Conservation (phyloP, 2,113 vertebrate species). For the Seriola rivoliana region DNA sequence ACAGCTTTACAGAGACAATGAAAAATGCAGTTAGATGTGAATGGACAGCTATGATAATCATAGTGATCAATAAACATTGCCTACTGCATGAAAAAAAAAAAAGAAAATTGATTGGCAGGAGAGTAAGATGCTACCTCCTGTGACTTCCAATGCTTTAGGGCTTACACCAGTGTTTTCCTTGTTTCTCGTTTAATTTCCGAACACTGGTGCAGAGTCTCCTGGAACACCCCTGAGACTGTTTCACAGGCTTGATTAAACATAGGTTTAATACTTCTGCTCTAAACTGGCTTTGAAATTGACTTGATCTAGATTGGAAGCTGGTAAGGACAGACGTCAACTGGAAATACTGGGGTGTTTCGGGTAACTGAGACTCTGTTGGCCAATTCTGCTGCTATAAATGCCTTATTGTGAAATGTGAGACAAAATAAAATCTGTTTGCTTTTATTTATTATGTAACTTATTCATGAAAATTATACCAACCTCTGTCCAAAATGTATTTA, state of each 20-base stretch:
- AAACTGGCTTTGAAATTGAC: constrained; percentile 8
- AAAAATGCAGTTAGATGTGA: constrained; percentile 67
- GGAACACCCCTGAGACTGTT: constrained; percentile 30
- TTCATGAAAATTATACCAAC: constrained; percentile 65
- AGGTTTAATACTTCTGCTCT: constrained; percentile 22
- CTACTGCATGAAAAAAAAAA: constrained; percentile 69
- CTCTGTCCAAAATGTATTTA: constrained; percentile 75
- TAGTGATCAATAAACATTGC: constrained; percentile 52
- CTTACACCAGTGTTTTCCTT: constrained; percentile 53
- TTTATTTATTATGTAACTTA: constrained; percentile 84
- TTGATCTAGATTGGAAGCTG: constrained; percentile 7
- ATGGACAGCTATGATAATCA: constrained; percentile 76
- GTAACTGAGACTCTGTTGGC: constrained; percentile 46
- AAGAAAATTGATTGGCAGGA: constrained; percentile 69
- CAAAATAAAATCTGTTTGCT: constrained; percentile 59
- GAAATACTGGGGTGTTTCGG: constrained; percentile 35
- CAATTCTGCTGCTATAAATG: constrained; percentile 69
- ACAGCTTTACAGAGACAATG: constrained; percentile 63
- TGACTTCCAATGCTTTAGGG: constrained; percentile 77
- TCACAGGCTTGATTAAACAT: constrained; percentile 19
- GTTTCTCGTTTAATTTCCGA: constrained; percentile 64
- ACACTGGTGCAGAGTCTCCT: constrained; percentile 54
- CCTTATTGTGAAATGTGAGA: constrained; percentile 57
- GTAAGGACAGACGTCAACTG: neutral
- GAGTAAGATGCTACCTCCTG: constrained; percentile 85